Base-by-base conservation (phyloP, 2,113 vertebrate species). In the Upupa epops region DNA sequence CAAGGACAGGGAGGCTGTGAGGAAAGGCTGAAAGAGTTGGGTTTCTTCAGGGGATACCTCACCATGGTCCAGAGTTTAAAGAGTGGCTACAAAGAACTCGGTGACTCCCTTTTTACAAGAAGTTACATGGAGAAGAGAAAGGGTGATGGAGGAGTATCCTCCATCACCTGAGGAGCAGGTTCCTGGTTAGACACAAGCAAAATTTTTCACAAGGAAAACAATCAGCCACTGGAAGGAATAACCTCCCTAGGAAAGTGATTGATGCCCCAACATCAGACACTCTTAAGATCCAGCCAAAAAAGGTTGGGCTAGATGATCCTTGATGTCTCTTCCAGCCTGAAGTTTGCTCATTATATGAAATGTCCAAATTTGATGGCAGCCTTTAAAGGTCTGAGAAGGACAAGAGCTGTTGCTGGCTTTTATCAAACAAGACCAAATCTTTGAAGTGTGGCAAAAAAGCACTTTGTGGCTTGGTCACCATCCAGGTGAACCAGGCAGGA, bases 361-460 rank as follows among this genome's bases (percentile, higher is more conserved):
- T 8, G n/a, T 40, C 65, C 56, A 56, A 75, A 78, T 6, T 3
- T 36, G 19, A 82, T 3, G 58, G 25, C 12, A 25, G 14, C 7
- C 52, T 34, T 52, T 26, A 56, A 32, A 64, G 19, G 8, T 29
- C 2, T 51, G 25, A 70, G 63, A 61, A 85, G 28, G 40, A 11
- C 21, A 19, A 32, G 13, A 69, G 28, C 2, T 49, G 17, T 11
- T n/a, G 63, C 14, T 29, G n/a, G 40, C 70, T 92, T 88, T 4
- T 8, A 32, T 21, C 0, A 0, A 63, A 73, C 6, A 49, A 15
- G 17, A 89, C 46, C 13, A 69, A 58, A 77, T 22, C 24, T 45
- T 14, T 16, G 0, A 1, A 28, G 19, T 2, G 1, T 7, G 4
- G 6, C 37, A 10, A 2, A 36, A 66, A 89, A 51, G 3, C 11